Conservation (phyloP, 2,797 vertebrate species). For the Lagocephalus sceleratus region DNA sequence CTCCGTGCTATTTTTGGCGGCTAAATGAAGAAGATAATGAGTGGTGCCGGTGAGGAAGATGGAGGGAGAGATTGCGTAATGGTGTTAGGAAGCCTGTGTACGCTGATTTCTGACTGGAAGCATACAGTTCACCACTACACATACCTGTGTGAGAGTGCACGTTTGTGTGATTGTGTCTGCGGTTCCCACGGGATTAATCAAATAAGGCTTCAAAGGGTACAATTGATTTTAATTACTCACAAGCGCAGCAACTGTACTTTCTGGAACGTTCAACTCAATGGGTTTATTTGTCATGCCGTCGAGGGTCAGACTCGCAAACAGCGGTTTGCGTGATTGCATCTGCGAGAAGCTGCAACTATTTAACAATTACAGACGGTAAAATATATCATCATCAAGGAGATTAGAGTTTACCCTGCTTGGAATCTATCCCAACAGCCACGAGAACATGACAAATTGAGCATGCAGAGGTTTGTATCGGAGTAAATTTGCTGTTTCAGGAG, state of each 20-base stretch:
- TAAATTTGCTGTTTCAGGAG: too few relatives aligned
- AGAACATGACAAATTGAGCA: too few relatives aligned
- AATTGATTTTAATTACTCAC: neutral
- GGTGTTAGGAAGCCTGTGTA: slow-evolving; percentile 21
- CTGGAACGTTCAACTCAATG: neutral
- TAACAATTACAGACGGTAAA: too few relatives aligned
- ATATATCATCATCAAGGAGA: too few relatives aligned
- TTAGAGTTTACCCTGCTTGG: too few relatives aligned
- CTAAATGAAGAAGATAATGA: slow-evolving; percentile 64
- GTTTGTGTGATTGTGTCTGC: slow-evolving; percentile 1
- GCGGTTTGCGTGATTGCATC: too few relatives aligned
- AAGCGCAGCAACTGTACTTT: neutral
- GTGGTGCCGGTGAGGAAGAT: slow-evolving; percentile 38
- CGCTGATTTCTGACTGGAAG: slow-evolving; percentile 17
- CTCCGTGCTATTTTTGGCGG: slow-evolving; percentile 36
- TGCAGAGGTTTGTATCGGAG: too few relatives aligned
- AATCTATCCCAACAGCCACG: too few relatives aligned
- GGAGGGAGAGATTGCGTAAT: slow-evolving; percentile 52
- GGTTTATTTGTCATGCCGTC: too few relatives aligned
- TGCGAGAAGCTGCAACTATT: too few relatives aligned
- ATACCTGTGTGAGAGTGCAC: slow-evolving; percentile 4
- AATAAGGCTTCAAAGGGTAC: neutral
- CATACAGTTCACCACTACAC: slow-evolving; percentile 14
- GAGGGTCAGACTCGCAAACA: too few relatives aligned
- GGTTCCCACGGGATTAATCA: neutral